phyloP scores from a whole-genome alignment of 1,140 invertebrate species.

The Colletes latitarsis region DNA sequence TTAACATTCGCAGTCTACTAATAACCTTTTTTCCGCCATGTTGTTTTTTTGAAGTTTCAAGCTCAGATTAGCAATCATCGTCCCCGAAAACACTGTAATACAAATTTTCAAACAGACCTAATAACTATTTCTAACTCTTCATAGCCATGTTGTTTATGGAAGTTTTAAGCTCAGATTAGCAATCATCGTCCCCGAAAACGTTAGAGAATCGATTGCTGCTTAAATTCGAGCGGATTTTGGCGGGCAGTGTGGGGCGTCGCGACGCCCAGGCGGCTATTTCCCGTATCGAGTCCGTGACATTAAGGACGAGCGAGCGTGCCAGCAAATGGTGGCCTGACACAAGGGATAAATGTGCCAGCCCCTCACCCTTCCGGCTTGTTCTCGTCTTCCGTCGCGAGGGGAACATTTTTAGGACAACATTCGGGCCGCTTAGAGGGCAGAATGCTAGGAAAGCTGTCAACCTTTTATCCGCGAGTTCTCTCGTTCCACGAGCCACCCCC shows the following conservation, averaged over 20 bases:
- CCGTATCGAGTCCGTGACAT: slow-evolving; percentile 54
- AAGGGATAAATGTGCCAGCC: slow-evolving; percentile 45
- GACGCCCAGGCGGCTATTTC: slow-evolving; percentile 32
- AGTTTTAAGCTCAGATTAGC: too few species aligned
- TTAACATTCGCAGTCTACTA: too few species aligned
- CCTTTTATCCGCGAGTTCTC: slow-evolving; percentile 44
- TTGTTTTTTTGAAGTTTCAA: too few species aligned
- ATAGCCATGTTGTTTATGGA: too few species aligned
- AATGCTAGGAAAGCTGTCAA: slow-evolving; percentile 55
- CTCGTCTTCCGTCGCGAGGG: slow-evolving; percentile 8
- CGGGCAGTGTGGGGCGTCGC: not conserved
- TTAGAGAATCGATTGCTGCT: too few species aligned
- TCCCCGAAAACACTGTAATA: too few species aligned
- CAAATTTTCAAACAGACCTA: too few species aligned
- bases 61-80: too few species aligned
- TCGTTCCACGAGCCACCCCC: not conserved
- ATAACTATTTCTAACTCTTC: too few species aligned
- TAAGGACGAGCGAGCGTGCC: slow-evolving; percentile 53
- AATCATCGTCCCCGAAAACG: too few species aligned
- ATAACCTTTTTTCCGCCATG: too few species aligned
- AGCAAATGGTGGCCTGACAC: slow-evolving; percentile 52
- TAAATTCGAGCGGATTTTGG: too few species aligned
- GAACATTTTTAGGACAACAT: slow-evolving; percentile 62
- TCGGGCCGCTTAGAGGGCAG: slow-evolving; percentile 50
- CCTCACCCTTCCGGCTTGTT: slow-evolving; percentile 19